Base-by-base conservation (phyloP, 1,140 invertebrate species). In the Epicauta chinensis region DNA sequence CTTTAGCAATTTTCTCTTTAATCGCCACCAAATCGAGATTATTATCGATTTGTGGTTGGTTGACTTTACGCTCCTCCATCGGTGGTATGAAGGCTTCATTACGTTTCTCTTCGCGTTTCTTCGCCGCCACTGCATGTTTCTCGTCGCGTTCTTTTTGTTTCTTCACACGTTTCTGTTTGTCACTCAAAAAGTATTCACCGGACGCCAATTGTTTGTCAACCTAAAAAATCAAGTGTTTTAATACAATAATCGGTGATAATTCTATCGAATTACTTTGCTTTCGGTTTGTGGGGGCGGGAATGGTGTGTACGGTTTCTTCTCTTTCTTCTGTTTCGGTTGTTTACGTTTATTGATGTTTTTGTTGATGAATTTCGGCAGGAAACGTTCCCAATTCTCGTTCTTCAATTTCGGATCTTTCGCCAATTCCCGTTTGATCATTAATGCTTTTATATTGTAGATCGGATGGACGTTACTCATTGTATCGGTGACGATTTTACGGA, bases 401-500 rank as follows among this genome's bases (percentile, higher is more conserved):
- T 86, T 91, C 15, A 98, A 67, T 62, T 86, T 84, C 0, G 90
- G 86, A 77, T 98, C 91, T 70, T 92, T 97, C 51, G 87, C 84
- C 15, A 99, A 72, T 75, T 99, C 95, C 63, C 84, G 78, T 71
- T 98, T 98, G 38, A 99, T 97, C 95, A 99, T 98, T 9, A 99
- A 71, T 12, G 90, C 86, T 75, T 99, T 99, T 0, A 99, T 96
- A 65, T 97, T 97, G 68, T 98, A 98, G 67, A 99, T 95, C n/a
- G 97, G 97, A 78, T 99, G 97, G 52, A 99, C 84, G 70, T 99
- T 99, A 65, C 94, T 93, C 94, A 99, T 98, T 2, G 93, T 97
- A 62, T 99, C 96, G 67, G 92, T 85, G 4, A 94, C 91, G 63
- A 99, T 91, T 65, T 88, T 82, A 55, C 94, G 74, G 0, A 95